Evolutionary conservation across 2,113 vertebrate genomes (phyloP), one percentile per base, ranked within the genome.

Genomic region (Neodon shergylaensis): DNA sequence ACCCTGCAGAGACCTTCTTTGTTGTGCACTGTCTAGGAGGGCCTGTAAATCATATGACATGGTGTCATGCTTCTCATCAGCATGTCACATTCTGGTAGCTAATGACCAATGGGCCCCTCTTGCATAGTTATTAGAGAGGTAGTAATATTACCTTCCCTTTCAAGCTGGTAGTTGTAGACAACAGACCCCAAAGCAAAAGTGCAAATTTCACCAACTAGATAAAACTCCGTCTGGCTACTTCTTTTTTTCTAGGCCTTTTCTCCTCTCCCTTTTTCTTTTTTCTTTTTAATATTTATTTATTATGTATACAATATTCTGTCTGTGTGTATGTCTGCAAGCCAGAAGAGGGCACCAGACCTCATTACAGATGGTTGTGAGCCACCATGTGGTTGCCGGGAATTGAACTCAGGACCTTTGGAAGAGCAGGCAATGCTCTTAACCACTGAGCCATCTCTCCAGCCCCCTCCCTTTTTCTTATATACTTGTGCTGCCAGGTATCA

Each of bases 21-120:
- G 42, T 91, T 97, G 97, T 97, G 79, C 86, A 63, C 70, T 79
- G 52, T 1, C 0, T 88, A 93, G 86, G 73, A 95, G 83, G 92
- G 84, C 96, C 94, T 91, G 54, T 98, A 97, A 98, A 94, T 97
- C 7, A 33, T 95, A 58, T 97, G 97, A 96, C 63, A 1, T 66
- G 66, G 97, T 91, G 93, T 91, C 95, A 66, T 92, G 88, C 94
- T 98, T 96, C 96, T 94, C 73, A 94, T 96, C 61, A 42, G 11
- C 90, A 79, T 81, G 93, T 83, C 14, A 33, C 70, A 85, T 92
- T 86, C 26, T 95, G 61, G 77, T 72, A 42, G 83, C 92, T 95
- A 21, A 73, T 86, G 93, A 93, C 96, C 96, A 85, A 12, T 86
- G 33, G 13, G 6, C 36, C n/a, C 77, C 28, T 92, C 74, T 70